phyloP scores from a whole-genome alignment of 2,113 vertebrate genomes.

The Leucoraja erinaceus region DNA sequence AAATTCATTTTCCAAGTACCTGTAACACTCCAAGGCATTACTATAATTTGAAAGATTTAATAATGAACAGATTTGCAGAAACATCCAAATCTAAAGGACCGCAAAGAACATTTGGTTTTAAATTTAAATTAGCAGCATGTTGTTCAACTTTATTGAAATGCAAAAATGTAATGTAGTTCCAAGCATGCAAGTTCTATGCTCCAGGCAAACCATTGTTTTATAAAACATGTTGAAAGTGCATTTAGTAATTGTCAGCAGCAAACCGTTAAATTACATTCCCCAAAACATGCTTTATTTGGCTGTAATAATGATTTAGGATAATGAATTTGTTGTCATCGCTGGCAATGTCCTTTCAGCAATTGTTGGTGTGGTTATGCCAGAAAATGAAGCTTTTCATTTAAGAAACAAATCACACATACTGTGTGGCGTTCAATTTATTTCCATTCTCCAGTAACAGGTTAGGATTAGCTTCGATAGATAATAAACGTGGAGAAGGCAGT shows the following conservation, averaged over 20 bases:
- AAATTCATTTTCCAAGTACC: not conserved
- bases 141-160: conserved; percentile 17
- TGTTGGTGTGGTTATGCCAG: not conserved
- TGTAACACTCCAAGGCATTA: not conserved
- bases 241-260: conserved; percentile 35
- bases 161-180: not conserved
- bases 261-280: conserved; percentile 29
- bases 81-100: not conserved
- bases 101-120: not conserved
- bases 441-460: conserved; percentile 4
- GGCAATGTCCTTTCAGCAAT: not conserved
- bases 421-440: conserved; percentile 15
- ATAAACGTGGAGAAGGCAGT: not conserved
- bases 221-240: conserved; percentile 35
- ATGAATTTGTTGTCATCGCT: conserved; percentile 34
- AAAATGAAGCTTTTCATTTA: conserved; percentile 28
- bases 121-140: conserved; percentile 23
- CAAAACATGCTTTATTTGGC: conserved; percentile 35
- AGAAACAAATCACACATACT: not conserved
- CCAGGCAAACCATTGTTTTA: not conserved
- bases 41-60: conserved; percentile 26
- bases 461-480: conserved; percentile 7
- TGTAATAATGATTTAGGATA: conserved; percentile 11
- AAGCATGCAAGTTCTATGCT: conserved; percentile 1
- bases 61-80: not conserved